Evolutionary conservation across 2,888 invertebrate species (phyloP).

Genomic region (Tipula unca): DNA sequence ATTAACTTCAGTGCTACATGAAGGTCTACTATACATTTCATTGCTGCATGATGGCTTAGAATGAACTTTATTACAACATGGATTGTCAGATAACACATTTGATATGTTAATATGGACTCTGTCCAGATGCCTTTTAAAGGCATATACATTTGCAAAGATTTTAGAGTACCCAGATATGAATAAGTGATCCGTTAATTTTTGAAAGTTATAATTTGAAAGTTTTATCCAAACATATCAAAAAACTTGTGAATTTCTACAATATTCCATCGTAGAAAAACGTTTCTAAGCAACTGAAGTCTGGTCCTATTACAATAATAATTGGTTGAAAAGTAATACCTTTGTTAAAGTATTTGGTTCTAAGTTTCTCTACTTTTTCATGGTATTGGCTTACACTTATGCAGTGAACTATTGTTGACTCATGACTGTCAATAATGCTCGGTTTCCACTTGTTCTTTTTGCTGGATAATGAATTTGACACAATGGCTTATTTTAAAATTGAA

Average conservation of each 20-base stretch:
- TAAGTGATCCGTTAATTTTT: too few relatives aligned
- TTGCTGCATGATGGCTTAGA: too few relatives aligned
- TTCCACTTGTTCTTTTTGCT: neutral
- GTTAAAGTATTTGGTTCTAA: too few relatives aligned
- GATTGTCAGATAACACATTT: too few relatives aligned
- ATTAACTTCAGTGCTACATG: too few relatives aligned
- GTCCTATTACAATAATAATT: conserved; percentile 9
- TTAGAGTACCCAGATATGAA: too few relatives aligned
- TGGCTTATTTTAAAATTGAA: conserved; percentile 21
- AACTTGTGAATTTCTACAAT: neutral
- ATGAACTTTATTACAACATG: too few relatives aligned
- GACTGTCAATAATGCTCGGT: neutral
- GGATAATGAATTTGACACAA: neutral
- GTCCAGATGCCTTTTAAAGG: too few relatives aligned
- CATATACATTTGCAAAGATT: too few relatives aligned
- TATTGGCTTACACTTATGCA: neutral
- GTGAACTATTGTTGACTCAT: neutral
- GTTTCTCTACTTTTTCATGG: conserved; percentile 22
- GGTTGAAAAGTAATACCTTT: conserved; percentile 20
- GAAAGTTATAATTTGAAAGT: neutral
- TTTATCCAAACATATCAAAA: neutral
- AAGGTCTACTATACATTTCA: too few relatives aligned
- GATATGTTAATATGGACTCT: too few relatives aligned
- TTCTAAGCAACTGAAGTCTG: neutral
- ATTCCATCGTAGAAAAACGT: neutral